phyloP scores from a whole-genome alignment of 2,888 invertebrate species.

The Augochlorella aurata region DNA sequence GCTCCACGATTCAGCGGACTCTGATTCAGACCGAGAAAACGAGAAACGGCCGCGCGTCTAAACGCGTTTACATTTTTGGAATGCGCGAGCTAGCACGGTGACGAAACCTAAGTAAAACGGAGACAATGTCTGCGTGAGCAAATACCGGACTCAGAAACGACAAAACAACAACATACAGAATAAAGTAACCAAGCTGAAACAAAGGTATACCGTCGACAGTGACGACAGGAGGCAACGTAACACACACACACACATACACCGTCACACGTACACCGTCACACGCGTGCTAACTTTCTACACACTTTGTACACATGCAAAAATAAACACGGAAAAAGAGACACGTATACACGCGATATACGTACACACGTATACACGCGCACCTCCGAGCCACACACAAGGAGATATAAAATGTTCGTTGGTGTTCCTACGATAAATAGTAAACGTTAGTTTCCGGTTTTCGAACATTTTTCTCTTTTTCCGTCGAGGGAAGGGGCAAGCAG shows the following conservation, averaged over 20 bases:
- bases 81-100: constrained; percentile 40
- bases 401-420: constrained; percentile 50
- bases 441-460: constrained; percentile 54
- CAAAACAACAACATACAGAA: too few species aligned
- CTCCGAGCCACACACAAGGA: constrained; percentile 49
- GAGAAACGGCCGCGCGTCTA: constrained; percentile 80
- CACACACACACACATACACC: background rate
- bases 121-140: too few species aligned
- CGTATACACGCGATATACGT: constrained; percentile 25
- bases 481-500: constrained; percentile 36
- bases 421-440: constrained; percentile 56
- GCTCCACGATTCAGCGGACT: constrained; percentile 80
- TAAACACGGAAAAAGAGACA: constrained; percentile 14
- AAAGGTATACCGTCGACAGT: constrained; percentile 25
- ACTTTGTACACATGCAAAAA: background rate
- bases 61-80: constrained; percentile 52
- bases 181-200: background rate
- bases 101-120: constrained; percentile 21
- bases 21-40: constrained; percentile 81
- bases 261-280: background rate
- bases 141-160: too few species aligned
- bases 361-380: constrained; percentile 30
- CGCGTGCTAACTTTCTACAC: background rate
- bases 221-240: background rate
- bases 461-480: constrained; percentile 51